Percentiles rank a stretch among this genome's conserved stretches.
phyloP scores from a whole-genome alignment of 2,113 vertebrate species.

The Cebus imitator region DNA sequence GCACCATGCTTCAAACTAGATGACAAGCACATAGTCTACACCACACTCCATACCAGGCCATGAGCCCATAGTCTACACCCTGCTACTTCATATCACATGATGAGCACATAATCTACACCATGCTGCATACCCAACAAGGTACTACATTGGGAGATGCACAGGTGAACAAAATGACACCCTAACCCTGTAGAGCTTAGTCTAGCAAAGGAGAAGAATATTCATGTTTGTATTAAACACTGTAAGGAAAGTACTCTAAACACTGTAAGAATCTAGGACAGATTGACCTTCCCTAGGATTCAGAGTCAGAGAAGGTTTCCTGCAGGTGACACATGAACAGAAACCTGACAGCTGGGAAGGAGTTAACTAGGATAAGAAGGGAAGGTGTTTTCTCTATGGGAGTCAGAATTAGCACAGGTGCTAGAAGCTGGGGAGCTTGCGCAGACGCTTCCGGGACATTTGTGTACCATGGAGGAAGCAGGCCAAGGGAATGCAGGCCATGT shows the following conservation, averaged over 20 bases:
- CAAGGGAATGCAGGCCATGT: accelerated
- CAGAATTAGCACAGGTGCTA: too few relatives aligned
- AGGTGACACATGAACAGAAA: not conserved
- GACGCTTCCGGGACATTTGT: not conserved
- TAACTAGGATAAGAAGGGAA: not conserved
- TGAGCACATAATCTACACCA: not conserved
- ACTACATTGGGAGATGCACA: not conserved
- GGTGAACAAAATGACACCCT: not conserved
- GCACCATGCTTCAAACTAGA: too few relatives aligned
- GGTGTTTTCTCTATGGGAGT: not conserved
- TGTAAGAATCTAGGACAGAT: accelerated
- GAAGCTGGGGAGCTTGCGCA: not conserved
- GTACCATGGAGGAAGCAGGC: not conserved
- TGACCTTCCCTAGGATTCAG: not conserved
- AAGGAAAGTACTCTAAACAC: not conserved
- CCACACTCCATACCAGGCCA: too few relatives aligned
- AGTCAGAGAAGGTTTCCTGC: not conserved
- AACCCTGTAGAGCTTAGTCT: not conserved
- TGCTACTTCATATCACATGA: not conserved
- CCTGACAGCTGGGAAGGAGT: too few relatives aligned
- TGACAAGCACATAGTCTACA: too few relatives aligned
- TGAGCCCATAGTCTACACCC: too few relatives aligned
- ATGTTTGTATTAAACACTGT: not conserved
- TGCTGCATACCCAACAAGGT: accelerated
- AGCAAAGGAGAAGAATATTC: not conserved